These are phyloP conservation scores for Ibidorhyncha struthersii DNA, from an alignment of 2,113 vertebrate species.

Conservation along the genomic window DNA sequence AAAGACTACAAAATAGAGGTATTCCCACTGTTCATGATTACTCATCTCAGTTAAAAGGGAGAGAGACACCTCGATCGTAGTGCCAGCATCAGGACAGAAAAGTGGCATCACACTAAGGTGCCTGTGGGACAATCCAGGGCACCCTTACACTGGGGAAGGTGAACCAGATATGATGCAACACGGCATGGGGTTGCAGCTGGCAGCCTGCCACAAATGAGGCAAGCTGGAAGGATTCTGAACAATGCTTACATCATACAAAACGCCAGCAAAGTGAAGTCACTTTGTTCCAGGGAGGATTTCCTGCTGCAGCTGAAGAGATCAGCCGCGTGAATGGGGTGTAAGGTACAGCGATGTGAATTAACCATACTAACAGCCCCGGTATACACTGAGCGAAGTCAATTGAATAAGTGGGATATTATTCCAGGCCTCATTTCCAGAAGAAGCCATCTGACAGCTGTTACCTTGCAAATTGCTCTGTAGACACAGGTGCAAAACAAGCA, in stretches of 20 bases:
- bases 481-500: conserved; percentile 15
- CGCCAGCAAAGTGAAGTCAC: background rate
- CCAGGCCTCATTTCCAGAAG: conserved; percentile 22
- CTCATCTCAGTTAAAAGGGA: background rate
- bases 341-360: background rate
- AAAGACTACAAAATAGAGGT: background rate
- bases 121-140: background rate
- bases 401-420: conserved; percentile 10
- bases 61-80: accelerated
- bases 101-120: background rate
- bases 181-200: background rate
- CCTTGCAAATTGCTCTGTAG: background rate
- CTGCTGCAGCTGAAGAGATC: background rate
- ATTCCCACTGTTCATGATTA: background rate
- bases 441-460: conserved; percentile 42
- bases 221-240: background rate
- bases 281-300: background rate
- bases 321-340: accelerated
- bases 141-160: background rate
- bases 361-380: background rate
- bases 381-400: background rate
- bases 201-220: background rate
- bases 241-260: background rate
- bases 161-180: background rate
- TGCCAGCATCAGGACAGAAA: background rate